A percentile compares a stretch with the other conserved stretches of the same genome.
Conservation (phyloP, 2,113 vertebrate species). For the Bos indicus region DNA sequence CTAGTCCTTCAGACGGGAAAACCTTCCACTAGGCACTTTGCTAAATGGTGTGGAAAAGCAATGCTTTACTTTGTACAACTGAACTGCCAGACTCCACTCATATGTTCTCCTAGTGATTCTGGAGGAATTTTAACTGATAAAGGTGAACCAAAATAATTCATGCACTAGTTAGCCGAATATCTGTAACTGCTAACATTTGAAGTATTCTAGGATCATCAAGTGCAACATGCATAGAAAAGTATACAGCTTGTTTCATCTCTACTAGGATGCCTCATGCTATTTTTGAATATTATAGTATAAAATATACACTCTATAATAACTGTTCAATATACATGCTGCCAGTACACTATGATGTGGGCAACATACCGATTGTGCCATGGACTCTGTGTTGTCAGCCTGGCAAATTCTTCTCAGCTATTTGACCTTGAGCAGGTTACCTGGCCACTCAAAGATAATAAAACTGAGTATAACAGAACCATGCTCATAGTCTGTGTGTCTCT, state of each 20-base stretch:
- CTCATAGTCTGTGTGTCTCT: not conserved
- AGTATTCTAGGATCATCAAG: not conserved
- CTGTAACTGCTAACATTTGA: not conserved
- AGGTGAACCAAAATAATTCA: not conserved
- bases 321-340: not conserved
- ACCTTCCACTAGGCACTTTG: not conserved
- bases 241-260: not conserved
- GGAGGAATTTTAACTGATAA: not conserved
- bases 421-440: not conserved
- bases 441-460: not conserved
- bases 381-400: not conserved
- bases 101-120: not conserved
- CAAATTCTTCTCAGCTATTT: not conserved
- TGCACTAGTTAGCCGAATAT: not conserved
- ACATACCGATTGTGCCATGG: not conserved
- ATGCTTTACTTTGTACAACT: accelerated
- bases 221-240: not conserved
- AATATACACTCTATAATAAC: not conserved
- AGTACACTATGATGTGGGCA: too few relatives aligned
- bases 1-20: not conserved
- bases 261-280: not conserved
- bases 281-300: not conserved
- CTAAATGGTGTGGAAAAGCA: not conserved
- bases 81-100: not conserved
- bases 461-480: not conserved